Base-by-base conservation (phyloP, 2,113 vertebrate genomes). In the Prionailurus bengalensis region DNA sequence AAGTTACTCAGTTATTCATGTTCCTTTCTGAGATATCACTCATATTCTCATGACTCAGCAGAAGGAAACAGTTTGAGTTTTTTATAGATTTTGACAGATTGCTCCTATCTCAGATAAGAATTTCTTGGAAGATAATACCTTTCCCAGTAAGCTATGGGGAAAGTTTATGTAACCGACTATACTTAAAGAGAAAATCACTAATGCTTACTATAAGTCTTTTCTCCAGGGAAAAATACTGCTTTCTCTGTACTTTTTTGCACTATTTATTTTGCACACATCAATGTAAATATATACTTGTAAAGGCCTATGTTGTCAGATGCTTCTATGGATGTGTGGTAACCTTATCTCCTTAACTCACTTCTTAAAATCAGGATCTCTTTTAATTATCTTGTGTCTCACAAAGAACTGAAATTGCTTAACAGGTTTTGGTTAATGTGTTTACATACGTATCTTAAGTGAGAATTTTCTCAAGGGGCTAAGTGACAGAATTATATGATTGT, bases 31-130 rank as follows among this genome's bases (percentile, higher is more conserved):
- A 87, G 19, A 29, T 45, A 68, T 55, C 13, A 9, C 11, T 92
- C 7, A 33, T 68, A 93, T 91, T 83, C 31, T 95, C 83, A 71
- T 92, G 95, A 94, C 39, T 96, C 63, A 94, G 61, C 65, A 89
- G 71, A 68, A 94, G 66, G 39, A 93, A 89, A 10, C 5, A 45
- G 14, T 1, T 68, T 78, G 36, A 42, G 53, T 16, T 91, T 93
- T 93, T 85, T 53, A 63, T 96, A 79, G 21, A 7, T 89, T 94
- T 39, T 78, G 66, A 31, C 45, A 94, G 58, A 84, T 79, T 88
- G 48, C n/a, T 73, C 39, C 25, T 89, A 84, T 12, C 65, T 96
- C 48, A 94, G 70, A 90, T 81, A 92, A 96, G 55, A 86, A 79
- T 96, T 84, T 87, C 58, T 96, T 93, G 27, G 78, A 91, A 89